Base-by-base conservation (phyloP, 2,797 vertebrate species). In the Sorex maritimensis region DNA sequence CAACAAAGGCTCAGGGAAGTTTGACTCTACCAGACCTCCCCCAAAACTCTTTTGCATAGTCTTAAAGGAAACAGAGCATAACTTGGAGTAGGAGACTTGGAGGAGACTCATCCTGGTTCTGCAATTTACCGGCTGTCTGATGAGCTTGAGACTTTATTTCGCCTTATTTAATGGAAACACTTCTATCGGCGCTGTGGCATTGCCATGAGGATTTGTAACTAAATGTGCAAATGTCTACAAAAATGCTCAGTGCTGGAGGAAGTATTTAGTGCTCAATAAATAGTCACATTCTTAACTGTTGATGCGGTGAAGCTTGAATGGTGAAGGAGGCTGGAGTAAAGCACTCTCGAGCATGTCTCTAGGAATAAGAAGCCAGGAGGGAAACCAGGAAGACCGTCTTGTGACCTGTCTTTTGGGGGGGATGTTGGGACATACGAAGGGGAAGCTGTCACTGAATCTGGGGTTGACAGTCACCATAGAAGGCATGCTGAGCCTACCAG, bases 321-420 rank as follows among this genome's bases (percentile, higher is more conserved):
- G 23, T 41, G 8, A 88, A 90, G 69, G 61, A 55, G 69, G 38
- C 69, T 44, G 58, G 1, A 71, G 65, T 71, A 38, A 68, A 49
- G 28, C n/a, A 13, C 30, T 44, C n/a, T 41, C 28, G n/a, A 63
- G 14, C 77, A 72, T 72, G n/a, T 69, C 88, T 93, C 81, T 82
- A 46, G 58, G 49, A 52, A 52, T 52, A 85, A 91, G 55, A 52
- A 87, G 1, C 46, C 30, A 83, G 72, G 34, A 85, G 28, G 86
- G 73, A 41, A 28, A 46, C 30, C 6, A 2, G 77, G 79, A 75
- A 80, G 52, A 74, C 41, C 19, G 4, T 65, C 5, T 13, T 3
- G 21, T 23, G 58, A 34, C 41, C 63, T 68, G 28, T 67, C 63
- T 41, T 87, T 67, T 26, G 9, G 77, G 38, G 24, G 23, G 19